phyloP scores from a whole-genome alignment of 2,888 invertebrate genomes.

The Clitarchus hookeri region DNA sequence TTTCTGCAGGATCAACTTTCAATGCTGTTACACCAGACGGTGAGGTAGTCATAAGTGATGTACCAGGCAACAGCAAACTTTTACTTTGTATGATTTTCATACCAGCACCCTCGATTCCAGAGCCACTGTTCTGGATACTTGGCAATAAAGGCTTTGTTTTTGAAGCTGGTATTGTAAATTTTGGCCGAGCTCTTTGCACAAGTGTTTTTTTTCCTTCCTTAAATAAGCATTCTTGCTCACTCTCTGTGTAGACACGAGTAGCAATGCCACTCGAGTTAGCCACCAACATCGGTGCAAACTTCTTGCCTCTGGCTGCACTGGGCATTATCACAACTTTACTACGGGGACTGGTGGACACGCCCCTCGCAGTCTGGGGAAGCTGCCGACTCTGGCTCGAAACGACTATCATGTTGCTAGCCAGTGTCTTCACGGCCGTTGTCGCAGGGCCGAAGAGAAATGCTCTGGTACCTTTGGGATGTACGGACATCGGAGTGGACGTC shows the following conservation, averaged over 20 bases:
- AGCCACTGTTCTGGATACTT: not conserved
- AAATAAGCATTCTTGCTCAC: slow-evolving; percentile 15
- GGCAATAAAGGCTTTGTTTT: slow-evolving; percentile 1
- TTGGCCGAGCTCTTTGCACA: not conserved
- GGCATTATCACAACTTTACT: not conserved
- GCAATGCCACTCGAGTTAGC: not conserved
- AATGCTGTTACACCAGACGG: not conserved
- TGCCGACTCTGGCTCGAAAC: not conserved
- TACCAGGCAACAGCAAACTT: not conserved
- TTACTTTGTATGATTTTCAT: not conserved
- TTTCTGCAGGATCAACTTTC: not conserved
- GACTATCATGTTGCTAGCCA: not conserved
- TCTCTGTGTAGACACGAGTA: slow-evolving; percentile 1
- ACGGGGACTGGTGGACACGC: not conserved
- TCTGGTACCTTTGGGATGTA: not conserved
- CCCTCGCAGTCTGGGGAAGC: slow-evolving; percentile 16
- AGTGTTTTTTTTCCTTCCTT: not conserved
- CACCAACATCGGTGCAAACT: not conserved
- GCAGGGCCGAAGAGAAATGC: not conserved
- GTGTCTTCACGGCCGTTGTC: not conserved
- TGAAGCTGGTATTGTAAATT: not conserved
- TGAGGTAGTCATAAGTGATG: not conserved
- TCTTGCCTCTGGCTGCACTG: not conserved
- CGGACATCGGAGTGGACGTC: not conserved
- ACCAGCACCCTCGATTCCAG: not conserved